Evolutionary conservation across 1,140 invertebrate species (phyloP).

Genomic region (Euglossa dilemma): DNA sequence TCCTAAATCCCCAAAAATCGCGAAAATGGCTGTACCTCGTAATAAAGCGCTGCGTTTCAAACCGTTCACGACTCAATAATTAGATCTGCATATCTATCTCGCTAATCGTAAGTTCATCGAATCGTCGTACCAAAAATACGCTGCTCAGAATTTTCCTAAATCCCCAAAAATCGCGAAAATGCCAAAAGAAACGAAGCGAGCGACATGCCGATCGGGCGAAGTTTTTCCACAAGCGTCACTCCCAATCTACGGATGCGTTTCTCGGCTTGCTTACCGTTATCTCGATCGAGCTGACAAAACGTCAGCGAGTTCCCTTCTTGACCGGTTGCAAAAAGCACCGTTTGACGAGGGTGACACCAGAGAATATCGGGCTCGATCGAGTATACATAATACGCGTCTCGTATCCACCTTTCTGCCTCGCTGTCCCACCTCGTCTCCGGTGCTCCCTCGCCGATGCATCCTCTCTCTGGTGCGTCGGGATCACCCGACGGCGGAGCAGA

Average conservation of each 20-base stretch:
- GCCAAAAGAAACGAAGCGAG: background rate
- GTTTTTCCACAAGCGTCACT: conserved; percentile 17
- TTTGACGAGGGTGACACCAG: conserved; percentile 69
- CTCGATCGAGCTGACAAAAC: conserved; percentile 73
- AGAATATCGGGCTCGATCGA: conserved; percentile 62
- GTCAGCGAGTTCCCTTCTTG: conserved; percentile 67
- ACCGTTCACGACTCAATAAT: too few species aligned
- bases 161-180: background rate
- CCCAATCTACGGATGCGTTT: conserved; percentile 20
- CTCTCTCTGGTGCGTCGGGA: background rate
- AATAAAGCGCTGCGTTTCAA: too few species aligned
- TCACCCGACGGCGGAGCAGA: background rate
- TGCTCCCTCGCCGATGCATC: background rate
- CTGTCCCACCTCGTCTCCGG: background rate
- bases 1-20: too few species aligned
- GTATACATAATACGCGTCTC: conserved; percentile 58
- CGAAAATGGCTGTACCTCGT: too few species aligned
- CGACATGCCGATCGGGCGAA: background rate
- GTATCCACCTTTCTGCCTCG: conserved; percentile 12
- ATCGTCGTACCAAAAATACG: too few species aligned
- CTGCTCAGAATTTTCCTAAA: too few species aligned
- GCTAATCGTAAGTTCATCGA: too few species aligned
- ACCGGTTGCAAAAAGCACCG: conserved; percentile 66
- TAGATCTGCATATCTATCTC: too few species aligned
- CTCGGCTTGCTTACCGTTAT: conserved; percentile 50